A percentile compares a stretch with the other conserved stretches of the same genome.
Conservation (phyloP, 2,888 invertebrate species). For the Tillus elongatus region DNA sequence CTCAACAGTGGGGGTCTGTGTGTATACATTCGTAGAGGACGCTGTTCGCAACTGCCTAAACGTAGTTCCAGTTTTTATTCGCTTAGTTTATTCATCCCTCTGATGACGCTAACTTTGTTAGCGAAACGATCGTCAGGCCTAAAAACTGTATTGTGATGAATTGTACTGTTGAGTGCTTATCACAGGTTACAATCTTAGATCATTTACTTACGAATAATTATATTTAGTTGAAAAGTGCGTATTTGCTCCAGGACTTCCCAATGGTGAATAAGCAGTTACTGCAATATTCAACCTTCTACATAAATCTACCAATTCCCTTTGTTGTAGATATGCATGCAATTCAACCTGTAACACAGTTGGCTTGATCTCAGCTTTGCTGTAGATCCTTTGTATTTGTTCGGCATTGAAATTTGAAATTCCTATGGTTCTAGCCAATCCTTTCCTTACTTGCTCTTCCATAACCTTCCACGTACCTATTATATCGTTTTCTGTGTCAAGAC, state of each 20-base stretch:
- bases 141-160: no score
- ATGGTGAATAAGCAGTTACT: slow-evolving; percentile 62
- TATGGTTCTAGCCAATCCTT: slow-evolving; percentile 58
- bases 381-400: slow-evolving; percentile 55
- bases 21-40: no score
- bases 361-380: slow-evolving; percentile 51
- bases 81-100: no score
- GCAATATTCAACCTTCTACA: slow-evolving; percentile 55
- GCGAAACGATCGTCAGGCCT: no score
- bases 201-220: slow-evolving; percentile 50
- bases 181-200: no score
- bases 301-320: slow-evolving; percentile 51
- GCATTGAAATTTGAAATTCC: slow-evolving; percentile 75
- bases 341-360: slow-evolving; percentile 70
- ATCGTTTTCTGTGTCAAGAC: slow-evolving; percentile 53
- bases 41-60: no score
- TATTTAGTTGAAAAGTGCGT: slow-evolving; percentile 54
- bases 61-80: no score
- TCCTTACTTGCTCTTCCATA: slow-evolving; percentile 58
- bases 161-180: no score
- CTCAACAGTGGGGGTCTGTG: no score
- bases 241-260: slow-evolving; percentile 64
- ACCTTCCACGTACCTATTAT: slow-evolving; percentile 65
- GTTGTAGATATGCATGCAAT: slow-evolving; percentile 68
- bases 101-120: no score